Percentiles rank a stretch among this genome's conserved stretches.
phyloP scores from a whole-genome alignment of 2,113 vertebrate genomes.

The Oreochromis tanganicae region DNA sequence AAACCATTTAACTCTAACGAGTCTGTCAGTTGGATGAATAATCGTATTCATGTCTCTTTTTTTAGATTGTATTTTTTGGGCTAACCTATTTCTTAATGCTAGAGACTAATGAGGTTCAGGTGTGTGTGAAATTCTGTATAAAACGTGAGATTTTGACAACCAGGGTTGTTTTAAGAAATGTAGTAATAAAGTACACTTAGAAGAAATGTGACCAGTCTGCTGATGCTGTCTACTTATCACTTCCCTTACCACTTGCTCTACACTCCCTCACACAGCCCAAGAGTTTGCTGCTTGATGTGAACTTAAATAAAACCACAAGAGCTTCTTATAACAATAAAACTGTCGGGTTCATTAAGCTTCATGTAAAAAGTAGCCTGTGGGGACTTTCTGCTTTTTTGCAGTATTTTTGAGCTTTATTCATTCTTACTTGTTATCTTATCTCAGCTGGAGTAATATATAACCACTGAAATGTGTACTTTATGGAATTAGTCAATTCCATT shows the following conservation, averaged over 20 bases:
- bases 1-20: background rate
- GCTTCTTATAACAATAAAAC: background rate
- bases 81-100: background rate
- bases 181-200: background rate
- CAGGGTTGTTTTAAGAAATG: background rate
- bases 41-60: rapidly evolving
- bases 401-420: background rate
- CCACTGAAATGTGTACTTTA: background rate
- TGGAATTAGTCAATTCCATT: background rate
- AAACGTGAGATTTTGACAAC: background rate
- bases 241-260: background rate
- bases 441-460: background rate
- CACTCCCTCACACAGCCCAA: background rate
- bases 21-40: background rate
- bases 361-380: background rate
- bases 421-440: background rate
- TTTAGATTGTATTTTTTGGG: rapidly evolving
- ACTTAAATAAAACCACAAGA: background rate
- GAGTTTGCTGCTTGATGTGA: background rate
- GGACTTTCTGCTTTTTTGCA: background rate
- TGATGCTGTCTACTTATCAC: background rate
- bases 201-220: background rate
- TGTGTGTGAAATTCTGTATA: rapidly evolving
- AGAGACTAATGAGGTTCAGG: background rate
- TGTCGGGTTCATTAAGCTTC: background rate